A percentile compares a stretch with the other conserved stretches of the same genome.
Conservation (phyloP, 2,113 vertebrate species). For the Ploceus nigricollis region DNA sequence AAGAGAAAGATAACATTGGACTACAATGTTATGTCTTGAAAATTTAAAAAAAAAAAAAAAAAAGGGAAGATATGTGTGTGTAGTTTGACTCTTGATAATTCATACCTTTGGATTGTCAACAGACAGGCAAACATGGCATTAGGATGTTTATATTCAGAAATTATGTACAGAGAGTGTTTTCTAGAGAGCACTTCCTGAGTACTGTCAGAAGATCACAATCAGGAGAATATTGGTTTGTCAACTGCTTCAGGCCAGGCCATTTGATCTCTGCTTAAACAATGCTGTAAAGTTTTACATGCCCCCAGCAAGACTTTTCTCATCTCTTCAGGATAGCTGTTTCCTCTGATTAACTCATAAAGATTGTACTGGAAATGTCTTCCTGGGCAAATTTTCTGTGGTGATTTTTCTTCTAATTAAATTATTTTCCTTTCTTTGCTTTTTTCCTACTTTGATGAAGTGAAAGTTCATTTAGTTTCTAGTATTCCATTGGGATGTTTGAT, state of each 20-base stretch:
- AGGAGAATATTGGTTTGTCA: not conserved
- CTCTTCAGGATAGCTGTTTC: not conserved
- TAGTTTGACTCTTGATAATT: not conserved
- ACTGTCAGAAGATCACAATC: not conserved
- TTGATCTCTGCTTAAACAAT: not conserved
- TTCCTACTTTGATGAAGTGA: not conserved
- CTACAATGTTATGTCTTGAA: not conserved
- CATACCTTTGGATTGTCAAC: not conserved
- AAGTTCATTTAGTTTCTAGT: not conserved
- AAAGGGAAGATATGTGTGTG: rapidly evolving
- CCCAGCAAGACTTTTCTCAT: not conserved
- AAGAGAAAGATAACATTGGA: not conserved
- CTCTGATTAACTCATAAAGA: not conserved
- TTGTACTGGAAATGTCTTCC: not conserved
- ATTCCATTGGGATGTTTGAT: not conserved
- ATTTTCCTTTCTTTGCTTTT: not conserved
- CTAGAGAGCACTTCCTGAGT: not conserved
- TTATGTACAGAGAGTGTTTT: not conserved
- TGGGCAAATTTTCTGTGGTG: not conserved
- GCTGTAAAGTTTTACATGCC: not conserved
- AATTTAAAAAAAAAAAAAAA: not conserved
- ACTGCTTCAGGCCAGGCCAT: not conserved
- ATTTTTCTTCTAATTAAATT: not conserved
- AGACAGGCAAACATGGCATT: not conserved
- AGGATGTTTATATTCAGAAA: not conserved